A percentile compares a stretch with the other conserved stretches of the same genome.
Evolutionary conservation across 2,888 invertebrate genomes (phyloP).

Genomic region (Leptopilina drosophilae): DNA sequence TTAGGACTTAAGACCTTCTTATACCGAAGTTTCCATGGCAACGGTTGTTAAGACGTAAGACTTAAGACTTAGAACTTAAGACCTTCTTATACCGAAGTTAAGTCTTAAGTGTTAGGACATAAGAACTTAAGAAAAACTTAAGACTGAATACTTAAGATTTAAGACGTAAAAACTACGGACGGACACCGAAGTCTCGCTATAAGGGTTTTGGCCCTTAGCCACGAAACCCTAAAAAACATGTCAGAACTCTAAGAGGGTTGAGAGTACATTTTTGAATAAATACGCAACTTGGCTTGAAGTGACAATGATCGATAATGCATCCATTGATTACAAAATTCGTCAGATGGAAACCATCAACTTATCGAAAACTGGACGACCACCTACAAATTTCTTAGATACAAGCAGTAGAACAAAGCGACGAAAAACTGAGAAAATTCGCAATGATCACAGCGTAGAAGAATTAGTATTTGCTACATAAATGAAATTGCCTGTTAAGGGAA

Average conservation of each 20-base stretch:
- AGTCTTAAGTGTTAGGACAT: no score
- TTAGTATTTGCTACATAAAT: slow-evolving; percentile 53
- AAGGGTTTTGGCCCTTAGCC: no score
- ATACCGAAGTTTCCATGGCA: no score
- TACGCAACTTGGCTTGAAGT: neutral
- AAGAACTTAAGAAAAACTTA: no score
- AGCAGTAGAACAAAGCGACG: slow-evolving; percentile 53
- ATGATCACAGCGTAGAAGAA: slow-evolving; percentile 36
- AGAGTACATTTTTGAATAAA: neutral
- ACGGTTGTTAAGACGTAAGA: no score
- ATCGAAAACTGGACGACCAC: slow-evolving; percentile 44
- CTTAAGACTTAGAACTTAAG: no score
- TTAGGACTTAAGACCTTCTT: no score
- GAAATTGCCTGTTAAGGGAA: slow-evolving; percentile 52
- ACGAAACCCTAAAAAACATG: no score
- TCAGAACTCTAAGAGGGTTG: neutral
- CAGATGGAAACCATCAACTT: neutral
- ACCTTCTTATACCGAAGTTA: no score
- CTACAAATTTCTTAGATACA: slow-evolving; percentile 42
- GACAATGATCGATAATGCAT: neutral
- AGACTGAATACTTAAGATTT: no score
- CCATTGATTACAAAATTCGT: neutral
- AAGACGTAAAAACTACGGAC: no score
- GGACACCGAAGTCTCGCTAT: no score
- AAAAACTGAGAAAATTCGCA: neutral